phyloP scores from a whole-genome alignment of 2,113 vertebrate genomes.

The Cathartes aura region DNA sequence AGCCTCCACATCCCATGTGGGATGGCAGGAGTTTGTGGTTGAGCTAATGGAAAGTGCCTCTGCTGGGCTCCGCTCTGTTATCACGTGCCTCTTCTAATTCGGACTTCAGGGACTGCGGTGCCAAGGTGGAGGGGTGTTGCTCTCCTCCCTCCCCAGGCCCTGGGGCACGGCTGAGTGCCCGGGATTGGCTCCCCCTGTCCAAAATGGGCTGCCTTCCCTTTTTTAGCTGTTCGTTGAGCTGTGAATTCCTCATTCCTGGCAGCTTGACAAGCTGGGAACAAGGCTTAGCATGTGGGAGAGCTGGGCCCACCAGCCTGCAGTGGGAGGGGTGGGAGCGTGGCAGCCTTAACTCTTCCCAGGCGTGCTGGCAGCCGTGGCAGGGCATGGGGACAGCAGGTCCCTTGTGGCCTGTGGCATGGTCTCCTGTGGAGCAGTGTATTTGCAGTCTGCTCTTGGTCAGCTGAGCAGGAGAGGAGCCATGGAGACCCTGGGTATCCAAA shows the following conservation, averaged over 20 bases:
- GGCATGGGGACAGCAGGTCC: not conserved
- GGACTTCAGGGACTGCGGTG: not conserved
- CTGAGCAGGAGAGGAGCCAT: not conserved
- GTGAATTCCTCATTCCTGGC: slow-evolving; percentile 86
- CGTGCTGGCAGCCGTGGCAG: not conserved
- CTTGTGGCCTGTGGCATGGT: not conserved
- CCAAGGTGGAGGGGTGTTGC: slow-evolving; percentile 51
- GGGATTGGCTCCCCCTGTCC: slow-evolving; percentile 86
- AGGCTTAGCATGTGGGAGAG: slow-evolving; percentile 86
- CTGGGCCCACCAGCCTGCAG: slow-evolving; percentile 58
- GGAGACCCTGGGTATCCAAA: not conserved
- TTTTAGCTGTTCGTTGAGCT: slow-evolving; percentile 90
- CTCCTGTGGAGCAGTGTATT: not conserved
- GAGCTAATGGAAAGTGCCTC: slow-evolving; percentile 76
- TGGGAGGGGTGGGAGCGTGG: slow-evolving; percentile 52
- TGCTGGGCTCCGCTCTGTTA: slow-evolving; percentile 46
- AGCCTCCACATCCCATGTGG: not conserved
- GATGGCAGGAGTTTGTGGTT: slow-evolving; percentile 27
- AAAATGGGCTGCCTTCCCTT: slow-evolving; percentile 93
- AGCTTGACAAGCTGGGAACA: slow-evolving; percentile 84
- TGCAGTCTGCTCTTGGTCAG: not conserved
- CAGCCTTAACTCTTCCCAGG: slow-evolving; percentile 53
- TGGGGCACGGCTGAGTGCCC: slow-evolving; percentile 76
- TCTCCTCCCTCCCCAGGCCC: slow-evolving; percentile 17
- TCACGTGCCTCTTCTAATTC: slow-evolving; percentile 71